Percentiles rank a stretch among this genome's conserved stretches.
Evolutionary conservation across 2,888 invertebrate species (phyloP).

Genomic region (Heteromyza rotundicornis): DNA sequence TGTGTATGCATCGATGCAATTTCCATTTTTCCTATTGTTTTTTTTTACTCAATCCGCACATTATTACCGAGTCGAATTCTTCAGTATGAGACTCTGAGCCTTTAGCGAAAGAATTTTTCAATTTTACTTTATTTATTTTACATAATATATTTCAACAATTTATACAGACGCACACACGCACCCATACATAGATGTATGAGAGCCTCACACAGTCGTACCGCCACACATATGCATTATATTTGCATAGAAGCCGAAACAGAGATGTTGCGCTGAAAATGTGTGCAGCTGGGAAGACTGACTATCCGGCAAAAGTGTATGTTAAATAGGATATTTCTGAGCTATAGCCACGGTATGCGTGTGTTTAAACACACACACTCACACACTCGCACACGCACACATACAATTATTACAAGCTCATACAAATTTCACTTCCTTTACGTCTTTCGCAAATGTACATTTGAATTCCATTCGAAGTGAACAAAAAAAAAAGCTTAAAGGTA

Average conservation of each 20-base stretch:
- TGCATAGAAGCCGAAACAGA: constrained; percentile 40
- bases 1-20: neutral
- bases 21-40: neutral
- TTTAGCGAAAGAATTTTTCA: constrained; percentile 39
- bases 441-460: constrained; percentile 48
- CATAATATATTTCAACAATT: neutral
- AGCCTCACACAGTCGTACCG: constrained; percentile 14
- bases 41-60: neutral
- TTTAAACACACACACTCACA: constrained; percentile 11
- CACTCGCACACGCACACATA: constrained; percentile 19
- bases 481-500: constrained; percentile 29
- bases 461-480: constrained; percentile 52
- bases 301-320: constrained; percentile 22
- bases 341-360: neutral
- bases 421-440: too few relatives aligned
- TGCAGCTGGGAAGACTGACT: constrained; percentile 3
- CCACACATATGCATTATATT: constrained; percentile 48
- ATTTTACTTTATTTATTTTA: constrained; percentile 32
- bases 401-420: too few relatives aligned
- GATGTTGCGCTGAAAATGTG: constrained; percentile 12
- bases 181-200: constrained; percentile 15
- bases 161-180: constrained; percentile 7
- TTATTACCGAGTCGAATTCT: too few relatives aligned
- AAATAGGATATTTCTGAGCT: too few relatives aligned
- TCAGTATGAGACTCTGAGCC: too few relatives aligned